A percentile compares a stretch with the other conserved stretches of the same genome.
Evolutionary conservation across 2,113 vertebrate species (phyloP).

Genomic region (Beaufortia kweichowensis): DNA sequence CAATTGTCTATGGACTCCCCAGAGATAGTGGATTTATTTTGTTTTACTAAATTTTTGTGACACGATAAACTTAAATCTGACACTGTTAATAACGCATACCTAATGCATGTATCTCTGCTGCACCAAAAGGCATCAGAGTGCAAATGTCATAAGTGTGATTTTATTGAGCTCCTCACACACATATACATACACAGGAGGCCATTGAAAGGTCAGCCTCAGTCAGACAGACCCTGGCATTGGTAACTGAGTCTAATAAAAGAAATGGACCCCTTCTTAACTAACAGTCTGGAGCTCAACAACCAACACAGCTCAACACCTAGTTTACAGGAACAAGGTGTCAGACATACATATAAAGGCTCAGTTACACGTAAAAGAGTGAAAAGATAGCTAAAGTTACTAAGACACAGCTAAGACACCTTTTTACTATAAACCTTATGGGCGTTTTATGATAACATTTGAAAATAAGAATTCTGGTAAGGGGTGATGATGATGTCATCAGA

Average conservation of each 20-base stretch:
- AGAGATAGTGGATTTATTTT: not conserved
- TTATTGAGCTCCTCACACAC: slow-evolving; percentile 43
- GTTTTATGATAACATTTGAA: slow-evolving; percentile 5
- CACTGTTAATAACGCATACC: not conserved
- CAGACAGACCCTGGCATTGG: slow-evolving; percentile 46
- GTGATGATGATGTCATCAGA: slow-evolving; percentile 23
- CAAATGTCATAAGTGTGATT: slow-evolving; percentile 42
- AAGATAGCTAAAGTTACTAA: not conserved
- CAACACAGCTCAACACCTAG: slow-evolving; percentile 23
- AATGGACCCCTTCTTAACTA: slow-evolving; percentile 33
- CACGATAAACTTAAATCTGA: not conserved
- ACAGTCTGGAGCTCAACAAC: not conserved
- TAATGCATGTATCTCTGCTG: slow-evolving; percentile 15
- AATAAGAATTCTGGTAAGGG: slow-evolving; percentile 35
- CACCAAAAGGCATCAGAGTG: not conserved
- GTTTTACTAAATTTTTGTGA: not conserved
- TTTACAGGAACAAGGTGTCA: slow-evolving; percentile 32
- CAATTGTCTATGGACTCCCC: not conserved
- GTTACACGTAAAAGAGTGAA: slow-evolving; percentile 22
- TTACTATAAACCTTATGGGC: not conserved
- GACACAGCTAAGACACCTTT: too few relatives aligned
- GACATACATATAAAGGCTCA: not conserved
- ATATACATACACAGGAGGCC: slow-evolving; percentile 31
- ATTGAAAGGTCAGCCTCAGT: slow-evolving; percentile 51
- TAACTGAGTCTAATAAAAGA: slow-evolving; percentile 53